Evolutionary conservation across 2,113 vertebrate species (phyloP).

Genomic region (Pangasianodon hypophthalmus): DNA sequence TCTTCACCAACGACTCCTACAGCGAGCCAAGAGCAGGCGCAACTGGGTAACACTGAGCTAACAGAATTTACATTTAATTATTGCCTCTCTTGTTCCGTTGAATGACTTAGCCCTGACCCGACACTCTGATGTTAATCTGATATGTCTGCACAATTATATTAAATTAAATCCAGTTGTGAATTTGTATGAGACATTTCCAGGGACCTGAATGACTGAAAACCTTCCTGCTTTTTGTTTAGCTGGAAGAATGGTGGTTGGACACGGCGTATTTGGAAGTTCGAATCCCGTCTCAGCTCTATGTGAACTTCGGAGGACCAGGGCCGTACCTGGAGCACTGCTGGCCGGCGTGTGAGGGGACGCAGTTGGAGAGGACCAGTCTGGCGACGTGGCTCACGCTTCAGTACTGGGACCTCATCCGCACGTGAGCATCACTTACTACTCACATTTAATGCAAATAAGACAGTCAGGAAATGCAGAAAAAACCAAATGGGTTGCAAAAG

Average conservation of each 20-base stretch:
- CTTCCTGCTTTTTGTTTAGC: constrained; percentile 65
- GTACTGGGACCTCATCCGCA: constrained; percentile 89
- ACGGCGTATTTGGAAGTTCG: constrained; percentile 87
- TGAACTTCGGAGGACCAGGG: constrained; percentile 85
- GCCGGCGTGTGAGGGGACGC: constrained; percentile 83
- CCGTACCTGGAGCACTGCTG: constrained; percentile 88
- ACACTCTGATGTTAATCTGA: not conserved
- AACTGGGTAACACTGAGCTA: constrained; percentile 83
- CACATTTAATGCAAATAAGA: not conserved
- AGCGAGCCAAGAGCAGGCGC: constrained; percentile 82
- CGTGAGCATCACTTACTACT: constrained; percentile 66
- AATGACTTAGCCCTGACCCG: not conserved
- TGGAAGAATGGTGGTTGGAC: constrained; percentile 97
- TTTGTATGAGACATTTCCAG: too few species aligned
- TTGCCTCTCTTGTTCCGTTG: not conserved
- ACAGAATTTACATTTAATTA: constrained; percentile 1
- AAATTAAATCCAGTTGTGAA: not conserved
- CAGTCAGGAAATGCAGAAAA: not conserved
- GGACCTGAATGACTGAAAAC: not conserved
- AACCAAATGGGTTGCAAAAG: not conserved
- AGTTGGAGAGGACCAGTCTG: constrained; percentile 84
- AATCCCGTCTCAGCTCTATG: constrained; percentile 85
- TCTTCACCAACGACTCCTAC: constrained; percentile 87
- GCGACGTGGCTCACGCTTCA: constrained; percentile 81
- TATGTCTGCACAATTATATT: not conserved